Conservation (phyloP, 2,113 vertebrate species). For the Cephalopholis sonnerati region DNA sequence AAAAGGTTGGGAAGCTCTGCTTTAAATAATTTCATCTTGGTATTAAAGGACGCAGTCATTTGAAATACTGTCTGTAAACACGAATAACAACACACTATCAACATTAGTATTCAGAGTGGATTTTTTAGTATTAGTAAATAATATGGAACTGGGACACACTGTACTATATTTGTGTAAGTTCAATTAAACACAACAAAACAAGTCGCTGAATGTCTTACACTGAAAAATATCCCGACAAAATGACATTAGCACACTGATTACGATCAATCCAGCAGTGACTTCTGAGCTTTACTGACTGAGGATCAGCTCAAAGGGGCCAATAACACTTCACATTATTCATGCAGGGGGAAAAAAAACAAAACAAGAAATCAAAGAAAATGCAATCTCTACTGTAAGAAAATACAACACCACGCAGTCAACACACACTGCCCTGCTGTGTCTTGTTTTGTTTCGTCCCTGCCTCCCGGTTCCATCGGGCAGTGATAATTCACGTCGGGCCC, state of each 20-base stretch:
- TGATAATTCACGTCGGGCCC: slow-evolving; percentile 80
- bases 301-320: slow-evolving; percentile 19
- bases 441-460: slow-evolving; percentile 62
- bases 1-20: neutral
- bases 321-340: slow-evolving; percentile 38
- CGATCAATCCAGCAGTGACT: slow-evolving; percentile 1
- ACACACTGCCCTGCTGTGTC: slow-evolving; percentile 31
- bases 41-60: too few relatives aligned
- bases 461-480: slow-evolving; percentile 68
- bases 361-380: slow-evolving; percentile 42
- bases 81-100: neutral
- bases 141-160: neutral
- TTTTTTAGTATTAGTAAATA: neutral
- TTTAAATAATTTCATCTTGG: neutral
- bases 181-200: slow-evolving; percentile 4
- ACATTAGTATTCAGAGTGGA: slow-evolving; percentile 9
- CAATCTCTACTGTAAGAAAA: slow-evolving; percentile 6
- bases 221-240: neutral
- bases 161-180: neutral
- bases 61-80: neutral
- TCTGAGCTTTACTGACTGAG: neutral
- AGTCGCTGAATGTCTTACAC: neutral
- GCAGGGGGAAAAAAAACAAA: neutral
- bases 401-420: neutral
- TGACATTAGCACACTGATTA: neutral